A percentile compares a stretch with the other conserved stretches of the same genome.
Conservation (phyloP, 2,888 invertebrate genomes). For the Drosophila sordidapex region DNA sequence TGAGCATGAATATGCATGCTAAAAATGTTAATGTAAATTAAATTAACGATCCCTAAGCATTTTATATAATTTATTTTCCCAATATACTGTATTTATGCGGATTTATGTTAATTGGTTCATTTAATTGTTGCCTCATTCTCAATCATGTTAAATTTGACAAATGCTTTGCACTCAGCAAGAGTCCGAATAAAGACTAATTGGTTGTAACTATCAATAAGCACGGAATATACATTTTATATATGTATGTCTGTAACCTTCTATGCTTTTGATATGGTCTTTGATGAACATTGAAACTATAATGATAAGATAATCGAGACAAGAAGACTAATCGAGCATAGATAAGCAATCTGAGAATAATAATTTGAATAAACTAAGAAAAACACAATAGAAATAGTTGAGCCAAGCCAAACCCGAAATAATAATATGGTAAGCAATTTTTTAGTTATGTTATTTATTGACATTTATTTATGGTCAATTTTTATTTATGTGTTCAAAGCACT, state of each 20-base stretch:
- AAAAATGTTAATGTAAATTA: constrained; percentile 70
- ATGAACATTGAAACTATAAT: constrained; percentile 9
- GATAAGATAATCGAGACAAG: constrained; percentile 32
- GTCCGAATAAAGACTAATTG: constrained; percentile 45
- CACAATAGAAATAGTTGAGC: background rate
- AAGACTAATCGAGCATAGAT: constrained; percentile 9
- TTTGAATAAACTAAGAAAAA: background rate
- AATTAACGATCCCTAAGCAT: constrained; percentile 66
- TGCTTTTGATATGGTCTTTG: background rate
- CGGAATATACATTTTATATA: constrained; percentile 1
- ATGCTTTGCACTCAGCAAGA: constrained; percentile 52
- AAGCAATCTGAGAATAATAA: background rate
- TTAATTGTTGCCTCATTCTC: constrained; percentile 34
- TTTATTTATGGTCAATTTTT: constrained; percentile 33
- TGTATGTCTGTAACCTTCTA: constrained; percentile 9
- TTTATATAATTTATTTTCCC: constrained; percentile 61
- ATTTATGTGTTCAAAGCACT: constrained; percentile 44
- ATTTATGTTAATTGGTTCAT: constrained; percentile 45
- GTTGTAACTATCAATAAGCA: constrained; percentile 24
- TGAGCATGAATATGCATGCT: constrained; percentile 75
- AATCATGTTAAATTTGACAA: constrained; percentile 52
- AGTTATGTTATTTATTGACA: constrained; percentile 45
- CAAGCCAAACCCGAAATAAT: background rate
- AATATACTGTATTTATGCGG: constrained; percentile 10
- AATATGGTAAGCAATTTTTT: constrained; percentile 8